Conservation (phyloP, 2,113 vertebrate genomes). For the Lepidothrix coronata region DNA sequence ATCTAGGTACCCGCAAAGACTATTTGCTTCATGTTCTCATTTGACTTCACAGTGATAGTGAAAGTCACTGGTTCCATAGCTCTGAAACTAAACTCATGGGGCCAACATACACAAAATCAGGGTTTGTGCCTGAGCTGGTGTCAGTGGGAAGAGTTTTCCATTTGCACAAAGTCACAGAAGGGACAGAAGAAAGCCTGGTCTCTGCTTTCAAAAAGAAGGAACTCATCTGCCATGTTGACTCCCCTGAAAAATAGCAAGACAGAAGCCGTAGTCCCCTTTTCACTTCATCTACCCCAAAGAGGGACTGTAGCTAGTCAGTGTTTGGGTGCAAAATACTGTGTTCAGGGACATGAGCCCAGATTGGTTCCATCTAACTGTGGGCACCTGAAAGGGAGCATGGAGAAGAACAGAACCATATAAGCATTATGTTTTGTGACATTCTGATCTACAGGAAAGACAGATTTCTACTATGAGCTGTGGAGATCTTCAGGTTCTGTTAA, state of each 20-base stretch:
- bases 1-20: neutral
- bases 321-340: neutral
- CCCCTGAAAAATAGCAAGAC: neutral
- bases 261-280: fast-evolving
- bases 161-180: neutral
- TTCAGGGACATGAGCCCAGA: neutral
- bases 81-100: neutral
- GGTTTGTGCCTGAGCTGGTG: neutral
- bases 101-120: neutral
- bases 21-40: neutral
- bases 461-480: neutral
- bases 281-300: neutral
- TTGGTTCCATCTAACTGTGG: neutral
- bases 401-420: neutral
- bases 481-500: neutral
- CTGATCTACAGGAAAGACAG: neutral
- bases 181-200: neutral
- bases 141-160: neutral
- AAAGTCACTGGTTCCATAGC: neutral
- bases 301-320: fast-evolving
- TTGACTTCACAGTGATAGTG: neutral
- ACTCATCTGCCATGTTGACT: neutral
- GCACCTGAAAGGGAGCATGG: neutral
- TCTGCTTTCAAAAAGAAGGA: neutral
- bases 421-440: neutral